Base-by-base conservation (phyloP, 2,113 vertebrate genomes). In the Nymphicus hollandicus region DNA sequence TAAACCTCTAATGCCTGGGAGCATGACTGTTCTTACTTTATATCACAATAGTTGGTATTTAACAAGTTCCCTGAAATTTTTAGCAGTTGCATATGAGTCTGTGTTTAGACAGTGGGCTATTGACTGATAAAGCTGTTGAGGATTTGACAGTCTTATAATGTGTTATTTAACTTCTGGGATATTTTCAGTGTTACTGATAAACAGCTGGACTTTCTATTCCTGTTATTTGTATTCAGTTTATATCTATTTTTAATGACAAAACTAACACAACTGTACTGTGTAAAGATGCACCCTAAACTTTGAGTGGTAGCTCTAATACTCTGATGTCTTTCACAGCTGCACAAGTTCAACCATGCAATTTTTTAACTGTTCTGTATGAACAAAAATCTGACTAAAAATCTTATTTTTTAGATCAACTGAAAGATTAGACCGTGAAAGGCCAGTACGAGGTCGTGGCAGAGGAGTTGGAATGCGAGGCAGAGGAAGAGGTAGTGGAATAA, bases 401-500 rank as follows among this genome's bases (percentile, higher is more conserved):
- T 53, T 89, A 77, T 25, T 86, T 95, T 95, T 95, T 94, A 98
- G 98, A 81, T 96, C 96, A 71, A 15, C 64, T 84, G 98, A 98
- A 58, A 97, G 95, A n/a, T 81, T 94, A 89, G 96, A 97, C 76
- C 47, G 24, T 69, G 97, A 97, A 84, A 97, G 95, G 41, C 91
- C 96, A 35, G 6, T 82, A 27, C 97, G 98, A 96, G 97, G 96
- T 73, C 94, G 96, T 50, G 97, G 97, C 12, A 56, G 98, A 81
- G 95, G 96, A 96, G 97, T 98, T 86, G 97, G 95, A 81, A 86
- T 98, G 69, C 95, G 97, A 63, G 96, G 98, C 27, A 97, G 98
- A 97, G 98, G 98, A 95, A 97, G 97, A 96, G 97, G 98, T 46
- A 95, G 96, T 68, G 97, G 95, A 17, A 96, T 97, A 78, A 91